Evolutionary conservation across 1,140 invertebrate species (phyloP).

Genomic region (Cecropterus lyciades): DNA sequence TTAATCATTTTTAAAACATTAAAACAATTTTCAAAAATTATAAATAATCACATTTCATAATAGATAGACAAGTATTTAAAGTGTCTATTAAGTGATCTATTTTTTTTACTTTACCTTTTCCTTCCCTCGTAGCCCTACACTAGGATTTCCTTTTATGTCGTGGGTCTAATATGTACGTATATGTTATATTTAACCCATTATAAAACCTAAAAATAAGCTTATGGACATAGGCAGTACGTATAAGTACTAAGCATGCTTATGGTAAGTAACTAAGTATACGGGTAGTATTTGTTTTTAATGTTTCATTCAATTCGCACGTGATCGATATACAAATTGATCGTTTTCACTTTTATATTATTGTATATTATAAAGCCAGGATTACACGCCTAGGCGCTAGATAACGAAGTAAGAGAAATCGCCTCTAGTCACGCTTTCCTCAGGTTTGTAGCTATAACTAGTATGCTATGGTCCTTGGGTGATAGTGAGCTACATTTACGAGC

Average conservation of each 20-base stretch:
- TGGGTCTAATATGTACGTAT: no score
- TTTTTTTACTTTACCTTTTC: no score
- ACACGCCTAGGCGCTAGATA: conserved; percentile 19
- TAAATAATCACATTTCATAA: no score
- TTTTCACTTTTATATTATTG: conserved; percentile 21
- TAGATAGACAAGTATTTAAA: no score
- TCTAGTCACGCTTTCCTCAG: conserved; percentile 50
- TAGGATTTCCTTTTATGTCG: no score
- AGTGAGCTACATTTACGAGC: conserved; percentile 40
- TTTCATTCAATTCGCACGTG: conserved; percentile 22
- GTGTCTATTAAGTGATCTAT: no score
- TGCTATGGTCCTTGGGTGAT: conserved; percentile 43
- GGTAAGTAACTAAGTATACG: neutral
- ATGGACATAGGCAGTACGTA: neutral
- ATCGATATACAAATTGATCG: conserved; percentile 25
- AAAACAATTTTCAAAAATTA: no score
- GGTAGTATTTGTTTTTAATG: conserved; percentile 16
- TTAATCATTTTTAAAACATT: no score
- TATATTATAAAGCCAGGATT: conserved; percentile 8
- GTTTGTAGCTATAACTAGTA: conserved; percentile 32
- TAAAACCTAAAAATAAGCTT: no score
- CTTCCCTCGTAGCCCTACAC: no score
- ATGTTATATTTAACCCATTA: no score
- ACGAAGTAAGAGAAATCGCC: conserved; percentile 40
- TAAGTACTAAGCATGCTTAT: neutral